Conservation (phyloP, 2,797 vertebrate species). For the Phalanger gymnotis region DNA sequence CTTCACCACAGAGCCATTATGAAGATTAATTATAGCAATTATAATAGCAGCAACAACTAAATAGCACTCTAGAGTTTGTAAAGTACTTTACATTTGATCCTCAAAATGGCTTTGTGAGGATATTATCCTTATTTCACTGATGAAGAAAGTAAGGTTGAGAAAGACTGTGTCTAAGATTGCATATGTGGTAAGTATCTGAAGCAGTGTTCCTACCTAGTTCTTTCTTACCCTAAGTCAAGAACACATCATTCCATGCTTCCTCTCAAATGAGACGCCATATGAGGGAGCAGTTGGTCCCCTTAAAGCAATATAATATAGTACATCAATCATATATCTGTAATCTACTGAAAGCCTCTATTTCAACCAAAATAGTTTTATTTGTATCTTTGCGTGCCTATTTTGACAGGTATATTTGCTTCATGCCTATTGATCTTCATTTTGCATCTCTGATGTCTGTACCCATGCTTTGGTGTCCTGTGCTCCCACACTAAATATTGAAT, state of each 20-base stretch:
- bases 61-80: background rate
- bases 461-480: background rate
- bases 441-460: background rate
- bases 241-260: background rate
- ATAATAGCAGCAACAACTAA: background rate
- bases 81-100: background rate
- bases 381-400: background rate
- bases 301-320: background rate
- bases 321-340: background rate
- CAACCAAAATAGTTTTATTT: background rate
- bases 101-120: background rate
- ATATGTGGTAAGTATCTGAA: background rate
- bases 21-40: background rate
- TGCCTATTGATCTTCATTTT: background rate
- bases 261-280: background rate
- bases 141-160: background rate
- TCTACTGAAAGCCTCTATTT: background rate
- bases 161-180: background rate
- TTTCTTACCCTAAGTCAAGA: slow-evolving; percentile 12
- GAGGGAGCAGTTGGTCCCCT: background rate
- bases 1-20: background rate
- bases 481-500: background rate
- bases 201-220: background rate
- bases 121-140: background rate
- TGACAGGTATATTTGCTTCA: background rate